phyloP scores from a whole-genome alignment of 2,888 invertebrate genomes.

The Actias luna region DNA sequence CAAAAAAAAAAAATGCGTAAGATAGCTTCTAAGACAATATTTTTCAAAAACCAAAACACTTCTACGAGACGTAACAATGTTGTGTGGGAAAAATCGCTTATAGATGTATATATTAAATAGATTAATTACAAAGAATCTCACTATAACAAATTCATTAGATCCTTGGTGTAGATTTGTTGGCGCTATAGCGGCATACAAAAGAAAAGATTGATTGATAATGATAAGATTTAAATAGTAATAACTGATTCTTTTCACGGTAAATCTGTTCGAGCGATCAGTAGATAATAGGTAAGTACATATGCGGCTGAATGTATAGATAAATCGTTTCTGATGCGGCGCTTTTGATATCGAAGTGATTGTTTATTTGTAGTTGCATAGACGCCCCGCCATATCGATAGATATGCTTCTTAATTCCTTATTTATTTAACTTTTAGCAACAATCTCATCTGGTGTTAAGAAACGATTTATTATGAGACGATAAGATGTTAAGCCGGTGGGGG shows the following conservation, averaged over 20 bases:
- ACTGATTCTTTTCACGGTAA: background rate
- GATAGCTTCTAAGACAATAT: too few relatives aligned
- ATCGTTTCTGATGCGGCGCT: background rate
- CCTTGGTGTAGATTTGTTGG: background rate
- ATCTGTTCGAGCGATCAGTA: background rate
- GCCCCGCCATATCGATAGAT: background rate
- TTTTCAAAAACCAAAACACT: too few relatives aligned
- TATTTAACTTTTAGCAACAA: too few relatives aligned
- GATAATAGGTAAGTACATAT: background rate
- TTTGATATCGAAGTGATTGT: background rate
- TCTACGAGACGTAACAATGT: too few relatives aligned
- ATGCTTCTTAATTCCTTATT: too few relatives aligned
- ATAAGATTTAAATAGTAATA: slow-evolving; percentile 1
- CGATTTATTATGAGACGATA: too few relatives aligned
- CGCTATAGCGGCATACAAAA: slow-evolving; percentile 9
- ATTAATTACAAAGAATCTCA: background rate
- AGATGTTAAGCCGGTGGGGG: too few relatives aligned
- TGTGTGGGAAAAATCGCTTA: too few relatives aligned
- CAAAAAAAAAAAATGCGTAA: too few relatives aligned
- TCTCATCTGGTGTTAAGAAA: too few relatives aligned
- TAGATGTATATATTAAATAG: too few relatives aligned
- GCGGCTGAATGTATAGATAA: background rate
- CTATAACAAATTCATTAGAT: background rate
- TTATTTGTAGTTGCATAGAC: background rate
- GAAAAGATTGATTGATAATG: slow-evolving; percentile 3